phyloP scores from a whole-genome alignment of 2,113 vertebrate species.

The Percopsis transmontana region DNA sequence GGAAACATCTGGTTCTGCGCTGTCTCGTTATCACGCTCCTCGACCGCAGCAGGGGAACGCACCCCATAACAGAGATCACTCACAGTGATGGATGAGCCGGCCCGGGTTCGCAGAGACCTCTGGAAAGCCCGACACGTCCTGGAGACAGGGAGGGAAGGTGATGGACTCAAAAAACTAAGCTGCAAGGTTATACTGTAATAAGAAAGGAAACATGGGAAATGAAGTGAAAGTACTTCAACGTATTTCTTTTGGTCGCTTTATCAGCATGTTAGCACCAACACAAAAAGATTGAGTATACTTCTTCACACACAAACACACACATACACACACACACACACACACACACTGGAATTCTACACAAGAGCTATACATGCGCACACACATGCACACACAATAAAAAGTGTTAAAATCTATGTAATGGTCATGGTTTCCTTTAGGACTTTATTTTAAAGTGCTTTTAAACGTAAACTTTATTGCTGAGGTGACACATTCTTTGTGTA shows the following conservation, averaged over 20 bases:
- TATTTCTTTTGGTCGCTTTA: not conserved
- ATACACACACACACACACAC: conserved; percentile 1
- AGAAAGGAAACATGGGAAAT: not conserved
- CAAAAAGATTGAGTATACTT: not conserved
- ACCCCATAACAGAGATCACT: conserved; percentile 48
- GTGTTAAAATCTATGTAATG: conserved; percentile 26
- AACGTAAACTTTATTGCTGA: conserved; percentile 51
- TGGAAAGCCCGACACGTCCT: conserved; percentile 53
- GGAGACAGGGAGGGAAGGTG: conserved; percentile 52
- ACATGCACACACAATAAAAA: conserved; percentile 16
- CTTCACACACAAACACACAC: not conserved
- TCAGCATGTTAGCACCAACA: not conserved
- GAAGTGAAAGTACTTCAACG: too few species aligned
- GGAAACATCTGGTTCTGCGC: conserved; percentile 70
- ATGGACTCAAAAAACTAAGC: conserved; percentile 24
- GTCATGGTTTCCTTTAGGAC: conserved; percentile 29
- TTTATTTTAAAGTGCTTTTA: conserved; percentile 38
- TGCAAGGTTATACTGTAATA: conserved; percentile 42
- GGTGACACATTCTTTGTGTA: conserved; percentile 43
- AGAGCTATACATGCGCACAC: not conserved
- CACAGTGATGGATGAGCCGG: conserved; percentile 72
- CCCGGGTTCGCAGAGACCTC: conserved; percentile 57
- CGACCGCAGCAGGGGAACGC: conserved; percentile 49
- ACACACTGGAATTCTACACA: too few species aligned
- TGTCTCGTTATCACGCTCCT: conserved; percentile 60